These are phyloP conservation scores for Caenorhabditis zanzibari DNA, from an alignment of 2,888 invertebrate species.

Conservation along the genomic window DNA sequence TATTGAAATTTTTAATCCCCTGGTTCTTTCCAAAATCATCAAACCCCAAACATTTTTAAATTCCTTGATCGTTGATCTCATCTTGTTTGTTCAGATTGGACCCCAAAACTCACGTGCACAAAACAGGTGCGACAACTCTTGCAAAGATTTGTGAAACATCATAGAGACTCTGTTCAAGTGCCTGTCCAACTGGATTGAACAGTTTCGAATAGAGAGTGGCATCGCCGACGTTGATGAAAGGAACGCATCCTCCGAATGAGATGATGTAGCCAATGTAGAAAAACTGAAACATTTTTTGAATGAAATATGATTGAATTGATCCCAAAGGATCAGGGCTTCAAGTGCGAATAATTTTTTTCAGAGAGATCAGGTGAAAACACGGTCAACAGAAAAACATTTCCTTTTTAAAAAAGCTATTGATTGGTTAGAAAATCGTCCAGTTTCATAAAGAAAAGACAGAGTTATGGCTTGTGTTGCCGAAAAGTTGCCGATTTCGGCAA, in stretches of 20 bases:
- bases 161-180: constrained; percentile 53
- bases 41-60: background rate
- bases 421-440: too few relatives aligned
- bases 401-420: too few relatives aligned
- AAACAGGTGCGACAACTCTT: constrained; percentile 52
- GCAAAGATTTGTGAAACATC: constrained; percentile 60
- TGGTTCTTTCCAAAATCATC: too few relatives aligned
- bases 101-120: constrained; percentile 52
- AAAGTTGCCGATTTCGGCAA: too few relatives aligned
- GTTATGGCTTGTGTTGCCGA: too few relatives aligned
- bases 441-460: too few relatives aligned
- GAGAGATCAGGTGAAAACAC: too few relatives aligned
- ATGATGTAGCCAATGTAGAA: constrained; percentile 59
- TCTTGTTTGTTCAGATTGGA: background rate
- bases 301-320: background rate
- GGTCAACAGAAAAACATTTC: too few relatives aligned
- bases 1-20: background rate
- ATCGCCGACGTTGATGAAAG: constrained; percentile 61
- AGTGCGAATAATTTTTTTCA: too few relatives aligned
- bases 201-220: constrained; percentile 60
- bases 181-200: constrained; percentile 60
- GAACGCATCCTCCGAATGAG: constrained; percentile 52
- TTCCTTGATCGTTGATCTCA: background rate
- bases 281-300: constrained; percentile 24
- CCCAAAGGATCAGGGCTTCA: too few relatives aligned